Conservation (phyloP, 2,797 vertebrate genomes). For the Megaceryle alcyon region DNA sequence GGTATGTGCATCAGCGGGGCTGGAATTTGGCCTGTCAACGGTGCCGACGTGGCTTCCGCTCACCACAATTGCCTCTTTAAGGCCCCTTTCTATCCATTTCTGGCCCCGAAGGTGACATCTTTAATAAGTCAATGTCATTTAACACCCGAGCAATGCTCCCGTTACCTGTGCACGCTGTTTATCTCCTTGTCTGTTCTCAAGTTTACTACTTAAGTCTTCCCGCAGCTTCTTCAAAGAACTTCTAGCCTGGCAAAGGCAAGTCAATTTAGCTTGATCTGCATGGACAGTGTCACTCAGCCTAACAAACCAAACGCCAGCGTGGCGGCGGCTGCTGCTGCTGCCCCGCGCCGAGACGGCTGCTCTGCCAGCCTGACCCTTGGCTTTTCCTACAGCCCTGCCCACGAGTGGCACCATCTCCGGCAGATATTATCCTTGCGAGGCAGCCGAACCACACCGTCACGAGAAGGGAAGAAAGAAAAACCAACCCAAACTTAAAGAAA, state of each 20-base stretch:
- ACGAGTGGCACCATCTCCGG: neutral
- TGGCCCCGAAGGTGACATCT: neutral
- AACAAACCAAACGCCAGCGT: neutral
- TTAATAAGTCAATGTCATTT: neutral
- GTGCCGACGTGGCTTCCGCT: neutral
- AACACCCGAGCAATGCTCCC: neutral
- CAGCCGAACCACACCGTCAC: neutral
- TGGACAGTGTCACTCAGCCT: neutral
- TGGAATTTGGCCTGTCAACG: neutral
- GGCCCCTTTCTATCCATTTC: neutral
- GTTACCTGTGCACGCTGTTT: conserved; percentile 42
- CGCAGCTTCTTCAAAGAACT: conserved; percentile 76
- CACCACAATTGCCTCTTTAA: neutral
- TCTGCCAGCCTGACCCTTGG: neutral
- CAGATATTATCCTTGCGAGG: fast-evolving
- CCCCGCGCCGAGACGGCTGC: neutral
- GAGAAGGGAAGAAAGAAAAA: neutral
- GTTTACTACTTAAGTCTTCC: conserved; percentile 76
- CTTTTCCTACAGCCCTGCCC: neutral
- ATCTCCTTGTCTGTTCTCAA: conserved; percentile 62
- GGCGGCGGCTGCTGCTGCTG: neutral
- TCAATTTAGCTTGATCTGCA: conserved; percentile 17
- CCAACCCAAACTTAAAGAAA: too few relatives aligned
- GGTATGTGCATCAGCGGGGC: fast-evolving
- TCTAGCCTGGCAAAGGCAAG: conserved; percentile 70